Base-by-base conservation (phyloP, 64 coral and sea anemone species). In the Hydrozoanthus tunicans region DNA sequence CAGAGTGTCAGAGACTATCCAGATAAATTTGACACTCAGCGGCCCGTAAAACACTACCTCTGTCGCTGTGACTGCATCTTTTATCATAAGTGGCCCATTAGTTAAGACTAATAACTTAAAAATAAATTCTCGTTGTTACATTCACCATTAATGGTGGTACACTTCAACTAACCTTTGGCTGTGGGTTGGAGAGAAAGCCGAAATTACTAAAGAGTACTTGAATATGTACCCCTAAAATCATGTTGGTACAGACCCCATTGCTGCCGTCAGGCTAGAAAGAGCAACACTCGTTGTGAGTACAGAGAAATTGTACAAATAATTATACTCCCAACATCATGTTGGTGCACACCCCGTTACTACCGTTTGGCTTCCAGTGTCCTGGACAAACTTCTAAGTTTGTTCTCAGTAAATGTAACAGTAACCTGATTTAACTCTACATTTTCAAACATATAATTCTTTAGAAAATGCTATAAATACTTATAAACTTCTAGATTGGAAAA, bases 131-230 rank as follows among this genome's bases (percentile, higher is more conserved):
- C 32, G 0, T 73, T 17, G 8, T 26, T 53, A 43, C 12, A 15
- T 60, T 62, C 7, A 27, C 3, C 12, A 20, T 23, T 61, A 60
- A 90, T 3, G 58, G n/a, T 55, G 10, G 51, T 43, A 5, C 4
- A 11, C 55, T 17, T 15, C 7, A 14, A 14, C 78, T 89, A 94
- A 99, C 97, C 94, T 91, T 92, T n/a, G 97, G 84, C 69, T 99
- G 97, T 54, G 97, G 97, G 25, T 99, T 99, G 14, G 94, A 94
- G 67, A 99, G 89, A 74, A 95, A 99, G 32, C 97, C 97, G 94
- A 96, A 93, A 69, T 99, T 96, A 27, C 94, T 83, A 55, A 85
- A 99, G 53, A 99, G 83, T 71, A 99, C 71, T 89, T 99, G 92
- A 64, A 99, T 96, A 59, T 99, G 94, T 79, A 99, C 72, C 3